Percentiles rank a stretch among this genome's conserved stretches.
Evolutionary conservation across 2,888 invertebrate species (phyloP).

Genomic region (Diarsia dahlii): DNA sequence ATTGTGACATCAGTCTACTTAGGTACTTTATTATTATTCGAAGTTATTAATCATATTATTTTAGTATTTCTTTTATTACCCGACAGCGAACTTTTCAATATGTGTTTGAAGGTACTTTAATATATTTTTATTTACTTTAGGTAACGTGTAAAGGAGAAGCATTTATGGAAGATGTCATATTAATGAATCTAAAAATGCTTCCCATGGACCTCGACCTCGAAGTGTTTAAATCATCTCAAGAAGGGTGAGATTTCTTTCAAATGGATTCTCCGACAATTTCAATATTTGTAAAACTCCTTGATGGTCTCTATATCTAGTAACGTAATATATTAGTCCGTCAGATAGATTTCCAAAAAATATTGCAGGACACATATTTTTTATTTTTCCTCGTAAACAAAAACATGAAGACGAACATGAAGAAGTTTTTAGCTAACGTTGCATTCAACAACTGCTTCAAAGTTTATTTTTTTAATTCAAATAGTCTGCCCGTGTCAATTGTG

Average conservation of each 20-base stretch:
- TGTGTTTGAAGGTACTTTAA: not conserved
- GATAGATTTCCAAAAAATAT: no score
- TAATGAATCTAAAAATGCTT: slow-evolving; percentile 85
- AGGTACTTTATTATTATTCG: not conserved
- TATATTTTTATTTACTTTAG: slow-evolving; percentile 67
- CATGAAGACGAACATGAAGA: no score
- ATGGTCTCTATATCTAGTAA: not conserved
- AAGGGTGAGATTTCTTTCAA: slow-evolving; percentile 68
- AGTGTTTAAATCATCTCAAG: slow-evolving; percentile 71
- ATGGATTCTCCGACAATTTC: not conserved
- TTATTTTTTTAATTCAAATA: no score
- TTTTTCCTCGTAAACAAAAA: no score
- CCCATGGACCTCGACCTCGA: slow-evolving; percentile 85
- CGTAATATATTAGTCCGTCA: not conserved
- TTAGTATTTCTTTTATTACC: not conserved
- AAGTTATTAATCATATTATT: not conserved
- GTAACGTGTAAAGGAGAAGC: slow-evolving; percentile 86
- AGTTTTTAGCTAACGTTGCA: no score
- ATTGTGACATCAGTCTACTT: not conserved
- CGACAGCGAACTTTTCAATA: not conserved
- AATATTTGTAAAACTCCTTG: not conserved
- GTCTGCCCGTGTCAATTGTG: no score
- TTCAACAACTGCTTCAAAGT: no score
- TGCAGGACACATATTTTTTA: no score
- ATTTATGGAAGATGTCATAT: slow-evolving; percentile 86